Evolutionary conservation across 1,140 invertebrate species (phyloP), one percentile per base, ranked within the genome.

Genomic region (Lepidostoma basale): DNA sequence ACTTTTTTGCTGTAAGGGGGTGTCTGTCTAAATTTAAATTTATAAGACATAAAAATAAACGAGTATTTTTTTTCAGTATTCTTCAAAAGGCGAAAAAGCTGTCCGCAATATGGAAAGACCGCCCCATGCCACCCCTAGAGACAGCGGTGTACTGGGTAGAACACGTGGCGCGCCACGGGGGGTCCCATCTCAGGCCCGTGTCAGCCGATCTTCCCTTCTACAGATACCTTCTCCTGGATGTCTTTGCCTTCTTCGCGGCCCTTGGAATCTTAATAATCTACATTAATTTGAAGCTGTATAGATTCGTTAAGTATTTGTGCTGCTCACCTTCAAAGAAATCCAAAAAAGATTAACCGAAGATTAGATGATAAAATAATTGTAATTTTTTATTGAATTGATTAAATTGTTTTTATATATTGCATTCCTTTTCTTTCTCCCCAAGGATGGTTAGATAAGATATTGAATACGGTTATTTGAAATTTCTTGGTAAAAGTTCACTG

Each of bases 141-240:
- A 77, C 78, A 44, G 84, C 85, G 20, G 76, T 84, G 69, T 86
- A 85, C 74, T 86, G 85, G 85, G 79, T 81, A 8, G 84, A 85
- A 54, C 81, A 85, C 54, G 83, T 85, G 65, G 76, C 84, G 9
- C 75, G 81, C 26, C 81, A 84, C 12, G 75, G 79, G 26, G 84
- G 83, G 2, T 75, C 80, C 2, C 79, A 79, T 1, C 77, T 83
- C 10, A 73, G 80, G 42, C 76, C 78, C 56, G 74, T 81, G 36
- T 85, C 85, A 62, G 76, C 83, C 4, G 77, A 83, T 36, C 76
- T 87, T 45, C 84, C 86, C 12, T 82, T 85, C 74, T 88, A 88
- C 76, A 81, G 87, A 72, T 87, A 87, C 73, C 76, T 85, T 8
- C 83, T 88, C n/a, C 73, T 89, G 16, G 89, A 90, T 78, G 85